These are phyloP conservation scores for Campylomormyrus numenius DNA, from an alignment of 2,113 vertebrate species.

Conservation along the genomic window DNA sequence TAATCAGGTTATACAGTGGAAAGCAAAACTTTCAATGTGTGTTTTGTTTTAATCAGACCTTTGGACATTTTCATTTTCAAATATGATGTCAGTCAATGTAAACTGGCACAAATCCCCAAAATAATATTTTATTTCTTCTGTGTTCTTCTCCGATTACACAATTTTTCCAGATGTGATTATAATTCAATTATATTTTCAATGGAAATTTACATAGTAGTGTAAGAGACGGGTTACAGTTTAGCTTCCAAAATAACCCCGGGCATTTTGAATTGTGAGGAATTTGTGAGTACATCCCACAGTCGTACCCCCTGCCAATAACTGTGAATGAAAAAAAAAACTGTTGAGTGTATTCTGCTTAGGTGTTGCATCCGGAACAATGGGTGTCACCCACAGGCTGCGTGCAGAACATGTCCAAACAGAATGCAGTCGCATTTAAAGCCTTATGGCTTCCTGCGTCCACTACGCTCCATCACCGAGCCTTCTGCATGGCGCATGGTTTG, in stretches of 20 bases:
- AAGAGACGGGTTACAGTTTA: conserved; percentile 6
- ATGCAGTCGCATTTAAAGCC: neutral
- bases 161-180: conserved; percentile 6
- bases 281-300: neutral
- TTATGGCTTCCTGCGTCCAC: neutral
- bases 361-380: neutral
- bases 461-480: neutral
- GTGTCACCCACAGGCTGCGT: neutral
- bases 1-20: neutral
- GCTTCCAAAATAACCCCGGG: neutral
- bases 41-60: neutral
- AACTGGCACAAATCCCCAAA: neutral
- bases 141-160: neutral
- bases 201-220: neutral
- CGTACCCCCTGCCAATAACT: neutral
- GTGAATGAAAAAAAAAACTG: neutral
- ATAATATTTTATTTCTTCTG: neutral
- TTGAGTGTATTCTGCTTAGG: neutral
- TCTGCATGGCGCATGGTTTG: neutral
- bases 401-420: neutral
- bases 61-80: neutral
- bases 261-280: conserved; percentile 20
- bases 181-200: conserved; percentile 6
- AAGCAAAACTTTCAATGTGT: neutral
- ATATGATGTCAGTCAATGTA: neutral